Percentiles rank a stretch among this genome's conserved stretches.
Conservation (phyloP, 53 echinoderm and acorn worm species). For the Crossaster papposus region DNA sequence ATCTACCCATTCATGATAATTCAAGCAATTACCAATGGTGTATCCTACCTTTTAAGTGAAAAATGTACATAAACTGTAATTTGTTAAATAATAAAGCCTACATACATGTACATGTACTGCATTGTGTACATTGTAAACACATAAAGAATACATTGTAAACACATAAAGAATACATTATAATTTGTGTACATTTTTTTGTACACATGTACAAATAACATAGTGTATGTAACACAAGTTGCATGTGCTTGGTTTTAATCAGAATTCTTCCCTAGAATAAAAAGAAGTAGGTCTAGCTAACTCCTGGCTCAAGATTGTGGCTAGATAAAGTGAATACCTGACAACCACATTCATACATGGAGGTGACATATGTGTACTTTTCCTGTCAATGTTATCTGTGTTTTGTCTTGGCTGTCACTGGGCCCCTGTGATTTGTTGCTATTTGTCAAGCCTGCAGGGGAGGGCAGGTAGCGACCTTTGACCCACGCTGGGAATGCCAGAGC, state of each 20-base stretch:
- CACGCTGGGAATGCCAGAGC: slow-evolving; percentile 11
- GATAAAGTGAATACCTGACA: slow-evolving; percentile 41
- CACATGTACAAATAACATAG: background rate
- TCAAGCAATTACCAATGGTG: too few relatives aligned
- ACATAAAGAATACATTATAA: too few relatives aligned
- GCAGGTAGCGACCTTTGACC: slow-evolving; percentile 44
- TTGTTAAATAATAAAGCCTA: too few relatives aligned
- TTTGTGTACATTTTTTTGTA: background rate
- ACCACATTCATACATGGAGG: background rate
- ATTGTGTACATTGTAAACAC: too few relatives aligned
- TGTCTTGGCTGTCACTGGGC: slow-evolving; percentile 36
- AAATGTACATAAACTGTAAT: too few relatives aligned
- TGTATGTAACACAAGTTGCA: background rate
- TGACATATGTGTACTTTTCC: slow-evolving; percentile 44
- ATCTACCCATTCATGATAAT: too few relatives aligned
- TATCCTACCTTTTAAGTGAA: too few relatives aligned
- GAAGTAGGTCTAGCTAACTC: slow-evolving; percentile 37
- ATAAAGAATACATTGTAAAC: too few relatives aligned
- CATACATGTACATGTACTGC: too few relatives aligned
- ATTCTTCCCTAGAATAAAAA: background rate
- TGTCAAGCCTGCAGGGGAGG: slow-evolving; percentile 47
- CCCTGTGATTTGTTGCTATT: slow-evolving; percentile 43
- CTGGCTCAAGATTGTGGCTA: slow-evolving; percentile 3
- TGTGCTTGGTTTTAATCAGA: background rate
- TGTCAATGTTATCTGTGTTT: slow-evolving; percentile 42